These are phyloP conservation scores for Vanessa atalanta DNA, from an alignment of 1,140 invertebrate species.

Conservation along the genomic window DNA sequence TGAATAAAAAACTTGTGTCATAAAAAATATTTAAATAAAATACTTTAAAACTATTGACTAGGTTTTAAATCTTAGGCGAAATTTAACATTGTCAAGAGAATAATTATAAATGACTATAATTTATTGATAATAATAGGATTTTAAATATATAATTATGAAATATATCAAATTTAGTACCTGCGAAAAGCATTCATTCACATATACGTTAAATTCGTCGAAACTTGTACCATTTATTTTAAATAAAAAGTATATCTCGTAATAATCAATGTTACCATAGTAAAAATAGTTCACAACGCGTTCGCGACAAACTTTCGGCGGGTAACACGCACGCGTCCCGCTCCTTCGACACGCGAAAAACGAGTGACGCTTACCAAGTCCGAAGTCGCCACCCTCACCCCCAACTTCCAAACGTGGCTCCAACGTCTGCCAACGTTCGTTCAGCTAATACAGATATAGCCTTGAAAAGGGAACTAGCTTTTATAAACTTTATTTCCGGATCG, in stretches of 20 bases:
- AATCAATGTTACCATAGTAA: constrained; percentile 18
- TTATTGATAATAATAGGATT: no score
- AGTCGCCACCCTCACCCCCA: constrained; percentile 27
- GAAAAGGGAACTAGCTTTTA: constrained; percentile 27
- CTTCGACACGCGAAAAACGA: constrained; percentile 16
- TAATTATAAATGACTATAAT: no score
- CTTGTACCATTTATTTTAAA: constrained; percentile 1
- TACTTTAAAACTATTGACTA: no score
- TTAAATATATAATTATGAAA: not conserved
- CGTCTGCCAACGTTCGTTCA: constrained; percentile 3
- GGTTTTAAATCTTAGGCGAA: no score
- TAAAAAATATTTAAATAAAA: no score
- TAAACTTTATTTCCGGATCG: constrained; percentile 27
- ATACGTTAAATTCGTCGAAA: constrained; percentile 10
- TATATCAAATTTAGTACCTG: constrained; percentile 21
- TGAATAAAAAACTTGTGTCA: no score
- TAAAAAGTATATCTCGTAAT: not conserved
- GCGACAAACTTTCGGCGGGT: constrained; percentile 34
- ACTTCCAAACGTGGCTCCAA: constrained; percentile 17
- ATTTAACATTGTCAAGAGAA: no score
- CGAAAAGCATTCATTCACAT: constrained; percentile 32
- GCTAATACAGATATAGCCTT: constrained; percentile 20
- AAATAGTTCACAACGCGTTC: constrained; percentile 22
- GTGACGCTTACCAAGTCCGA: constrained; percentile 9
- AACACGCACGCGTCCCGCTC: constrained; percentile 25